Evolutionary conservation across 2,888 invertebrate species (phyloP).

Genomic region (Hypselothyrea guttata): DNA sequence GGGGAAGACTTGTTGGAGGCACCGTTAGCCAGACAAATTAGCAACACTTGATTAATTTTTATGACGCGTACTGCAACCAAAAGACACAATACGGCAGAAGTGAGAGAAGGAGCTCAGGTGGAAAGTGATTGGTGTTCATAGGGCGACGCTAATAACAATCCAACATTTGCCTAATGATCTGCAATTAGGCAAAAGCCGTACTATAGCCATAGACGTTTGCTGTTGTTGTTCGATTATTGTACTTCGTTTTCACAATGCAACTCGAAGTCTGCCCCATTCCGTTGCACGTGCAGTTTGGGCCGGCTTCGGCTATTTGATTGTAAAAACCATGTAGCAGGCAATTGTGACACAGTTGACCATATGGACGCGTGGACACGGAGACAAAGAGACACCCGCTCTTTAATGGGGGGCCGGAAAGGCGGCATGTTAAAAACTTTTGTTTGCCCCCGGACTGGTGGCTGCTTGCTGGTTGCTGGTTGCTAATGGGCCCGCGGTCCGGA

Average conservation of each 20-base stretch:
- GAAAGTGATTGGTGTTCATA: not conserved
- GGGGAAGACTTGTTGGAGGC: not conserved
- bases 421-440: slow-evolving; percentile 62
- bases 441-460: slow-evolving; percentile 12
- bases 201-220: slow-evolving; percentile 37
- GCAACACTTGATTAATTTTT: slow-evolving; percentile 72
- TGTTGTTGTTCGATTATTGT: slow-evolving; percentile 15
- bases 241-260: slow-evolving; percentile 23
- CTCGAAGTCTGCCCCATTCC: slow-evolving; percentile 22
- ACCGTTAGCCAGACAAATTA: slow-evolving; percentile 65
- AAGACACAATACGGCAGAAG: slow-evolving; percentile 34
- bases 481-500: too few species aligned
- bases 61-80: slow-evolving; percentile 52
- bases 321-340: slow-evolving; percentile 54
- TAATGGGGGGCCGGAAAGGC: slow-evolving; percentile 64
- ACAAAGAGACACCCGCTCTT: not conserved
- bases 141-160: slow-evolving; percentile 11
- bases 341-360: slow-evolving; percentile 66
- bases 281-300: slow-evolving; percentile 24
- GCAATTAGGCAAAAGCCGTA: slow-evolving; percentile 53
- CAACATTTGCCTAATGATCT: slow-evolving; percentile 48
- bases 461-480: slow-evolving; percentile 41
- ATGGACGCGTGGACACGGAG: slow-evolving; percentile 16
- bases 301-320: slow-evolving; percentile 50
- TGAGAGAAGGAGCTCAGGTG: slow-evolving; percentile 1